A percentile compares a stretch with the other conserved stretches of the same genome.
Evolutionary conservation across 2,888 invertebrate species (phyloP).

Genomic region (Carterocephalus palaemon): DNA sequence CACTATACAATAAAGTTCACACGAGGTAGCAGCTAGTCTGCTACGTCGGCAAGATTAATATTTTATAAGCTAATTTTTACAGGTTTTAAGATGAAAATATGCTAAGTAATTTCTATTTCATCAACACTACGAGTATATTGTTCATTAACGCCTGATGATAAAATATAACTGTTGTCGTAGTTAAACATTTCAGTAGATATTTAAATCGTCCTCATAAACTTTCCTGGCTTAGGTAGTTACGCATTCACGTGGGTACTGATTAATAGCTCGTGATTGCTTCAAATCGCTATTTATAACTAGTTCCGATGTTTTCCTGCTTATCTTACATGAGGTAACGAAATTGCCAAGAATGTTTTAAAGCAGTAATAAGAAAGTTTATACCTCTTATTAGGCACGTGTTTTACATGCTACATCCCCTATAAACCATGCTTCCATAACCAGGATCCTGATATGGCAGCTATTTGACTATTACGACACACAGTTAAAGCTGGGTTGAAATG

Average conservation of each 20-base stretch:
- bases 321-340: constrained; percentile 1
- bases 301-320: background rate
- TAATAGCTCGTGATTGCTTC: constrained; percentile 7
- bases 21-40: constrained; percentile 14
- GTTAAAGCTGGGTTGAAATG: constrained; percentile 2
- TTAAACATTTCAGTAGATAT: background rate
- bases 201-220: background rate
- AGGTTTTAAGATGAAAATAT: no score
- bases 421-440: background rate
- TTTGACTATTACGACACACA: background rate
- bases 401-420: background rate
- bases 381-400: background rate
- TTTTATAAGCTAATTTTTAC: background rate
- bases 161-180: no score
- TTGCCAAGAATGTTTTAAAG: background rate
- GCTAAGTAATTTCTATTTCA: no score
- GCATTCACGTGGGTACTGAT: constrained; percentile 1
- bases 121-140: no score
- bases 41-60: background rate
- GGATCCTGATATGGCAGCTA: constrained; percentile 1
- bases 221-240: background rate
- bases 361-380: background rate
- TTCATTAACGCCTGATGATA: no score
- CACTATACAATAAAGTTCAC: constrained; percentile 12
- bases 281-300: background rate